Evolutionary conservation across 64 coral and sea anemone genomes (phyloP).

Genomic region (Montipora efflorescens): DNA sequence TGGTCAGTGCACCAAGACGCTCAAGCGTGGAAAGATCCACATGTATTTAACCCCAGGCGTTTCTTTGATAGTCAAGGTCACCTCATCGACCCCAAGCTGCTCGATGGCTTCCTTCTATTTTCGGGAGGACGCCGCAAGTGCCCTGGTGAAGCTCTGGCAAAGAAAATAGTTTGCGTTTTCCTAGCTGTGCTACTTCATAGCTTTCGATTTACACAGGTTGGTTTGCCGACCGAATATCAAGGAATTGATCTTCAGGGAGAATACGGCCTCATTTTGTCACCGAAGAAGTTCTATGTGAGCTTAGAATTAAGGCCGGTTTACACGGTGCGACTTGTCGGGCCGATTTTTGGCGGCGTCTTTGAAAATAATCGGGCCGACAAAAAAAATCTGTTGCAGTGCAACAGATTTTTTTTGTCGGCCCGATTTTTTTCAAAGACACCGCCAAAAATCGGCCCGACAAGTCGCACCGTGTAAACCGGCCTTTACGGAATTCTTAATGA

Average conservation of each 20-base stretch:
- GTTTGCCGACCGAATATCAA: constrained; percentile 47
- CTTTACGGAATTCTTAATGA: background rate
- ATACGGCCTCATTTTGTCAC: constrained; percentile 2
- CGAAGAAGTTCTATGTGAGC: constrained; percentile 24
- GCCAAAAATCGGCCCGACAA: no score
- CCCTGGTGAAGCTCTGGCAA: constrained; percentile 62
- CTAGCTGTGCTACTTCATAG: constrained; percentile 73
- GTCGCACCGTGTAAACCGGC: no score
- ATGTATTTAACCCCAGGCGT: constrained; percentile 75
- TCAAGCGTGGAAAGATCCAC: constrained; percentile 65
- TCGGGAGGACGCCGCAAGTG: constrained; percentile 76
- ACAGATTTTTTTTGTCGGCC: no score
- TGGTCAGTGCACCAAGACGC: constrained; percentile 74
- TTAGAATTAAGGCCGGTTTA: no score
- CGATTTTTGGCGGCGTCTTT: no score
- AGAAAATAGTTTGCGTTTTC: constrained; percentile 51
- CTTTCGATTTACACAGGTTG: constrained; percentile 73
- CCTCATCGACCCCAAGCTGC: constrained; percentile 6
- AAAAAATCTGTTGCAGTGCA: no score
- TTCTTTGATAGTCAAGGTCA: constrained; percentile 77
- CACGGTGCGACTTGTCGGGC: no score
- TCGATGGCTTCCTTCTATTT: constrained; percentile 72
- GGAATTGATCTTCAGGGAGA: constrained; percentile 31
- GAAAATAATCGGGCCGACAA: no score
- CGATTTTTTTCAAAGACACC: no score